phyloP scores from a whole-genome alignment of 2,113 vertebrate species.

The Rostratula benghalensis region DNA sequence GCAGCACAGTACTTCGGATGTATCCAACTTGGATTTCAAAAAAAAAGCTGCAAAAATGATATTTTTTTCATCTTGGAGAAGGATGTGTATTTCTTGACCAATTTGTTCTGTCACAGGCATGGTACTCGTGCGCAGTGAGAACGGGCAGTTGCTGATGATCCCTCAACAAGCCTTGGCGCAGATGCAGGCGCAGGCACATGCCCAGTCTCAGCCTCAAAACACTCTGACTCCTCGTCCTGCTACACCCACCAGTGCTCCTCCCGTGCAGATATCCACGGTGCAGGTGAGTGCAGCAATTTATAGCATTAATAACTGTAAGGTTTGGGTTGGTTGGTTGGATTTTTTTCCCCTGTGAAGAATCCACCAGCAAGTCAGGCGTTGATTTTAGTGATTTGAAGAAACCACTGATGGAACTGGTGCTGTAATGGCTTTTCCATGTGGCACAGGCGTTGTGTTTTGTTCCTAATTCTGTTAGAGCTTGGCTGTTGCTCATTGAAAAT shows the following conservation, averaged over 20 bases:
- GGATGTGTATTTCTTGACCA: neutral
- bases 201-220: conserved; percentile 90
- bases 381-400: neutral
- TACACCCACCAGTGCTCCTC: conserved; percentile 88
- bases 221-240: conserved; percentile 87
- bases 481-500: neutral
- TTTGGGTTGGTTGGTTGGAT: no score
- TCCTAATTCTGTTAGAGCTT: neutral
- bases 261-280: conserved; percentile 90
- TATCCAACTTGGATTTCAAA: neutral
- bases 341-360: neutral
- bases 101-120: conserved; percentile 79
- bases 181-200: conserved; percentile 93
- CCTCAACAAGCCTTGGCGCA: conserved; percentile 93
- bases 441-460: neutral
- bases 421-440: neutral
- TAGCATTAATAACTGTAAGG: neutral
- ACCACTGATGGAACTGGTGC: neutral
- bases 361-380: neutral
- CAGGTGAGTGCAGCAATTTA: conserved; percentile 77
- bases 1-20: neutral
- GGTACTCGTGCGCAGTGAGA: conserved; percentile 93
- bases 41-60: neutral
- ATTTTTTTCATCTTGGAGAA: neutral
- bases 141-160: conserved; percentile 91